Evolutionary conservation across 2,797 vertebrate species (phyloP).

Genomic region (Salmo trutta): DNA sequence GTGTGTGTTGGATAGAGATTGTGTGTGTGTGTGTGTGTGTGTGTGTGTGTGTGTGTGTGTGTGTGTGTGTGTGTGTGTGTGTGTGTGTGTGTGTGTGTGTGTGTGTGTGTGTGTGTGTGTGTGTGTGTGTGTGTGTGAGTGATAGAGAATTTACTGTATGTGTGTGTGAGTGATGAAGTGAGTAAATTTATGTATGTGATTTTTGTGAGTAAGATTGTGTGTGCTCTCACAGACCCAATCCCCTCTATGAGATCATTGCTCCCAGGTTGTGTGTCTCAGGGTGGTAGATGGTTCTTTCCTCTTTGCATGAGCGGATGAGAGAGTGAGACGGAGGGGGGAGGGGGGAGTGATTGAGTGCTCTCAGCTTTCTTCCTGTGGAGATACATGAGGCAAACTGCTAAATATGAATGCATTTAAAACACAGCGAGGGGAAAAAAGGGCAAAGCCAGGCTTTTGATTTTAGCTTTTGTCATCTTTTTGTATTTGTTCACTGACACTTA

Average conservation of each 20-base stretch:
- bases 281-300: slow-evolving; percentile 3
- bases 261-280: slow-evolving; percentile 4
- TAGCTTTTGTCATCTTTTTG: not conserved
- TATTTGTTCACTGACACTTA: not conserved
- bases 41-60: not conserved
- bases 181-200: too few species aligned
- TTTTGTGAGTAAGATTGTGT: not conserved
- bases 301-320: not conserved
- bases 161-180: not conserved
- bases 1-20: not conserved
- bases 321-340: not conserved
- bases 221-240: not conserved
- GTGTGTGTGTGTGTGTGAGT: not conserved
- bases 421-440: not conserved
- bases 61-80: not conserved
- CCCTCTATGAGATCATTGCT: not conserved
- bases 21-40: not conserved
- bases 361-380: not conserved
- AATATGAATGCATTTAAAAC: not conserved
- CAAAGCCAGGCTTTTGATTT: not conserved
- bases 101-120: not conserved
- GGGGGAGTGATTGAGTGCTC: not conserved
- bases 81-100: not conserved
- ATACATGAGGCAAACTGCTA: not conserved
- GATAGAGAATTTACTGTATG: not conserved